A percentile compares a stretch with the other conserved stretches of the same genome.
phyloP scores from a whole-genome alignment of 2,888 invertebrate species.

The Andrena bicolor region DNA sequence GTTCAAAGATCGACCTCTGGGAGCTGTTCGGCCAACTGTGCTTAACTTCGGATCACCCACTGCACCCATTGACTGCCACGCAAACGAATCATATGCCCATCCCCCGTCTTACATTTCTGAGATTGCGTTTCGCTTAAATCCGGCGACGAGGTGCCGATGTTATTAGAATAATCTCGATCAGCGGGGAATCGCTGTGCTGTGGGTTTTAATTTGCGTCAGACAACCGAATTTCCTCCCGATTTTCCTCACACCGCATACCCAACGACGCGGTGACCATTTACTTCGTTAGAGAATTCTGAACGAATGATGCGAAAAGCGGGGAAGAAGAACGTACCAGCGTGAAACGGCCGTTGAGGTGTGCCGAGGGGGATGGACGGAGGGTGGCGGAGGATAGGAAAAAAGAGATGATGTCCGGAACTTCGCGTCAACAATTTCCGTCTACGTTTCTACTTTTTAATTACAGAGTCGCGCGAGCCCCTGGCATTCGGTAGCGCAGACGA shows the following conservation, averaged over 20 bases:
- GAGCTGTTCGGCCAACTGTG: constrained; percentile 37
- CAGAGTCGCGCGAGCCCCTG: constrained; percentile 48
- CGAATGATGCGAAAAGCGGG: not conserved
- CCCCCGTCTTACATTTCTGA: not conserved
- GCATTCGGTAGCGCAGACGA: constrained; percentile 35
- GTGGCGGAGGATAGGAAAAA: constrained; percentile 8
- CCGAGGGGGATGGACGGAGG: not conserved
- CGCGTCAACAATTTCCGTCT: constrained; percentile 72
- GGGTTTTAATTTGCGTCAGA: not conserved
- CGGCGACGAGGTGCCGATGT: too few species aligned
- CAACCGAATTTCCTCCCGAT: not conserved
- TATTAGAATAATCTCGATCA: not conserved
- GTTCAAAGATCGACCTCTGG: constrained; percentile 49
- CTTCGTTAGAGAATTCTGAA: constrained; percentile 6
- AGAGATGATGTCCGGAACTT: constrained; percentile 62
- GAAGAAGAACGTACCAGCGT: not conserved
- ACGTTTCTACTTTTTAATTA: constrained; percentile 74
- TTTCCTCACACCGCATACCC: too few species aligned
- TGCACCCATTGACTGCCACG: not conserved
- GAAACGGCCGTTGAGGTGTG: not conserved
- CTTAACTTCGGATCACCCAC: constrained; percentile 32
- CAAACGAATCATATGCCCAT: not conserved
- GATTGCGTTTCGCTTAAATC: too few species aligned
- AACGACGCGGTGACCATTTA: not conserved
- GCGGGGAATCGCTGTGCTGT: not conserved